Percentiles rank a stretch among this genome's conserved stretches.
These are phyloP conservation scores for Botia kubotai DNA, from an alignment of 2,797 vertebrate species.

Conservation along the genomic window DNA sequence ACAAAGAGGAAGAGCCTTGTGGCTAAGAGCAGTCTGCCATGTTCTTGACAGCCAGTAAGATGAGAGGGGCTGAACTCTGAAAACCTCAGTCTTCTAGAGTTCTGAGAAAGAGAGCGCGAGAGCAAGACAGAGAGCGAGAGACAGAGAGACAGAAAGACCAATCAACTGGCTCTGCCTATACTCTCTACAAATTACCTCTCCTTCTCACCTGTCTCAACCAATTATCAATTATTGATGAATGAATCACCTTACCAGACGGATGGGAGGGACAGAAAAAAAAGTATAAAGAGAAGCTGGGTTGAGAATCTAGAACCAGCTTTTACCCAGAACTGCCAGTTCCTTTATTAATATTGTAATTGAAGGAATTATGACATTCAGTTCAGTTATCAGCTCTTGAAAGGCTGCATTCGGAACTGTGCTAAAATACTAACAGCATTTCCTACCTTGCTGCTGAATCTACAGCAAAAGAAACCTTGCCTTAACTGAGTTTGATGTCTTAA, in stretches of 20 bases:
- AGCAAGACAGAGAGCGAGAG: slow-evolving; percentile 38
- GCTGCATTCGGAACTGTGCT: not conserved
- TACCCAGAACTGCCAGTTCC: not conserved
- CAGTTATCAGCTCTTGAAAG: not conserved
- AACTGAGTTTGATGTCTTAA: not conserved
- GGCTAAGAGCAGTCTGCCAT: slow-evolving; percentile 44
- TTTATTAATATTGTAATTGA: not conserved
- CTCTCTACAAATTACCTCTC: slow-evolving; percentile 81
- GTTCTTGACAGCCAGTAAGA: slow-evolving; percentile 35
- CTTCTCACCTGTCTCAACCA: slow-evolving; percentile 81
- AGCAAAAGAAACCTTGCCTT: not conserved
- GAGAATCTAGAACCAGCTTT: slow-evolving; percentile 38
- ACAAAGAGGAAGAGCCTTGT: slow-evolving; percentile 34
- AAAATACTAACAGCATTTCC: not conserved
- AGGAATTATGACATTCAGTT: not conserved
- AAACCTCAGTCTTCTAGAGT: slow-evolving; percentile 26
- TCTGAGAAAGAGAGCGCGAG: not conserved
- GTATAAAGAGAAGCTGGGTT: slow-evolving; percentile 6
- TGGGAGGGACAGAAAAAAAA: slow-evolving; percentile 43
- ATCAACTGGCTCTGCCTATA: slow-evolving; percentile 72
- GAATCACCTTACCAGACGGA: slow-evolving; percentile 75
- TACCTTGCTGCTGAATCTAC: not conserved
- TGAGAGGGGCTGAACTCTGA: slow-evolving; percentile 24
- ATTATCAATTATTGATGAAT: slow-evolving; percentile 86
- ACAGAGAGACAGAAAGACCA: slow-evolving; percentile 53